Evolutionary conservation across 2,888 invertebrate genomes (phyloP).

Genomic region (Thymelicus lineola): DNA sequence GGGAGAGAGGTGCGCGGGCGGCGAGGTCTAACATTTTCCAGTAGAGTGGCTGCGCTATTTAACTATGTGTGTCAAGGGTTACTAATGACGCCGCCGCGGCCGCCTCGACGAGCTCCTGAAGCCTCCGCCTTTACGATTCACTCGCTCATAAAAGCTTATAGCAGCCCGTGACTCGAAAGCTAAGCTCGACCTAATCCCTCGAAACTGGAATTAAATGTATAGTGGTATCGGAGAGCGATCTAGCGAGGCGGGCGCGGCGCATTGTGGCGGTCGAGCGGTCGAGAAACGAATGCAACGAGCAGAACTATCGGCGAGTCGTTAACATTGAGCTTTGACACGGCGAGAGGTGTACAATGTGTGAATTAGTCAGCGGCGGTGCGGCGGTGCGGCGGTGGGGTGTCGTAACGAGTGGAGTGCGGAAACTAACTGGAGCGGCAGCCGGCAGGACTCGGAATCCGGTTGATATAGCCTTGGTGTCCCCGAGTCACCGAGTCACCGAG

Average conservation of each 20-base stretch:
- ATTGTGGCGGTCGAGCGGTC: neutral
- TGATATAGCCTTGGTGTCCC: constrained; percentile 76
- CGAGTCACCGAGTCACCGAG: constrained; percentile 54
- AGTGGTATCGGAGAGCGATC: no score
- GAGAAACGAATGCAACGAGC: constrained; percentile 7
- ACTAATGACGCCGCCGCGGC: constrained; percentile 66
- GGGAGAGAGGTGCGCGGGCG: constrained; percentile 58
- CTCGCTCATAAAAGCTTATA: neutral
- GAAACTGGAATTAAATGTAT: neutral
- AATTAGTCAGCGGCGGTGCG: constrained; percentile 30
- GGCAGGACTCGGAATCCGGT: constrained; percentile 81
- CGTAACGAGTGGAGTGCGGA: constrained; percentile 71
- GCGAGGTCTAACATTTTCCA: constrained; percentile 79
- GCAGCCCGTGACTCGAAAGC: neutral
- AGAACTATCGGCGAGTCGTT: constrained; percentile 16
- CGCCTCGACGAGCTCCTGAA: constrained; percentile 72
- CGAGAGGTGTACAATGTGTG: constrained; percentile 31
- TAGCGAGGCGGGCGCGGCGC: no score
- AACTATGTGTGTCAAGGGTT: constrained; percentile 81
- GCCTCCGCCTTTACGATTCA: constrained; percentile 37
- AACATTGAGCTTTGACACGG: constrained; percentile 28
- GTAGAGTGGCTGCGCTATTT: constrained; percentile 71
- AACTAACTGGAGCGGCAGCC: constrained; percentile 81
- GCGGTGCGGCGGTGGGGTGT: neutral
- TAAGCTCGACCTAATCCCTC: neutral